Base-by-base conservation (phyloP, 2,888 invertebrate species). In the Ochropleura leucogaster region DNA sequence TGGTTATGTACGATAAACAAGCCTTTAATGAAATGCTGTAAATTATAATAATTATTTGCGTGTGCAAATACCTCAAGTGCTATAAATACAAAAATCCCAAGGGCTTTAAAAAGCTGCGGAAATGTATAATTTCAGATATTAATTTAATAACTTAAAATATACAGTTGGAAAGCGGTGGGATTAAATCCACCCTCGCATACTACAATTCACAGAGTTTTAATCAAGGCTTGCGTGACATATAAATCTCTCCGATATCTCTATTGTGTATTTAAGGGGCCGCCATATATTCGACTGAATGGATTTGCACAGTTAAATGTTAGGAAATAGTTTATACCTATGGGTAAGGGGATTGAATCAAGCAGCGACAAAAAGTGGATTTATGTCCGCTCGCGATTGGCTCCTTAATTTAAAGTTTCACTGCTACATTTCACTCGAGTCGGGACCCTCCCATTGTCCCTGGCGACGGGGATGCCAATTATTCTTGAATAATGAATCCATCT, bases 191-290 rank as follows among this genome's bases (percentile, higher is more conserved):
- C 85, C 88, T 79, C 89, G 82, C 87, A 85, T 83, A 84, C 84
- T 84, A 87, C 87, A 86, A 88, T 92, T 90, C 89, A 89, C 87
- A 86, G 77, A 89, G 90, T 92, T 93, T 92, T 93, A 92, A 93
- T 93, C 92, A 93, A 92, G 87, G 88, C 88, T 89, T 88, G 90
- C 92, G 91, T 92, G 92, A 92, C 92, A 92, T 92, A 93, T 90
- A 93, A 93, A 93, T 93, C 90, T 91, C 79, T 68, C 80, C 88
- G 88, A 93, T 91, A 92, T 90, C 90, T 91, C 89, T 86, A 91
- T 91, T 91, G 90, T 92, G 82, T 87, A 85, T 87, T 87, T 88
- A 88, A 87, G 85, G 85, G 84, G 83, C 84, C 78, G 80, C 75
- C 83, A 74, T 77, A 75, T 79, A 80, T 78, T 72, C 70, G 66